These are phyloP conservation scores for Limenitis camilla DNA, from an alignment of 2,888 invertebrate genomes.

Conservation along the genomic window DNA sequence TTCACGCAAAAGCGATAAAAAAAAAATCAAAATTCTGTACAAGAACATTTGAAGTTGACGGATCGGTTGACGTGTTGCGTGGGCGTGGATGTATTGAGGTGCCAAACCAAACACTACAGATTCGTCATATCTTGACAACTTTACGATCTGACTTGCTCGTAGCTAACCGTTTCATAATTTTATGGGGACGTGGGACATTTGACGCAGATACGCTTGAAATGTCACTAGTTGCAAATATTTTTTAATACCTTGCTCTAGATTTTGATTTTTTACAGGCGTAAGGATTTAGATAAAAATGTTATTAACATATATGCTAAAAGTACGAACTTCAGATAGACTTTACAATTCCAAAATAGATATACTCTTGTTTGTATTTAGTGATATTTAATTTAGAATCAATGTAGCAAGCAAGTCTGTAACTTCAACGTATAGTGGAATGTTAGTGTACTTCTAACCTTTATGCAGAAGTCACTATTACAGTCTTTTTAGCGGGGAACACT, in stretches of 20 bases:
- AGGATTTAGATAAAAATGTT: background rate
- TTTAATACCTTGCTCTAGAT: background rate
- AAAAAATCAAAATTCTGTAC: background rate
- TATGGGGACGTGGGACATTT: background rate
- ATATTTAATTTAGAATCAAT: no score
- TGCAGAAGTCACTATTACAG: no score
- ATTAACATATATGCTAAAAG: no score
- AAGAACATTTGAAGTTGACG: background rate
- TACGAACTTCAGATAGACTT: no score
- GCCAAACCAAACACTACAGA: conserved; percentile 27
- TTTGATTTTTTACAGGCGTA: background rate
- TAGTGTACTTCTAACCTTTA: no score
- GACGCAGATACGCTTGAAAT: background rate
- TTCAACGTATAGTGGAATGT: no score
- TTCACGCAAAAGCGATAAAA: background rate
- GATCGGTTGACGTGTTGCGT: conserved; percentile 6
- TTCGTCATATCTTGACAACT: conserved; percentile 24
- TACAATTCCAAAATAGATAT: no score
- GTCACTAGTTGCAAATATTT: background rate
- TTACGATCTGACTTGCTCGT: conserved; percentile 14
- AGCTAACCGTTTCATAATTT: conserved; percentile 1
- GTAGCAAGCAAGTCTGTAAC: no score
- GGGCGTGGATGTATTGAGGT: conserved; percentile 18
- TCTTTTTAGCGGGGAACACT: no score
- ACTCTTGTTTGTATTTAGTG: no score